Evolutionary conservation across 2,113 vertebrate genomes (phyloP).

Genomic region (Pleuronectes platessa): DNA sequence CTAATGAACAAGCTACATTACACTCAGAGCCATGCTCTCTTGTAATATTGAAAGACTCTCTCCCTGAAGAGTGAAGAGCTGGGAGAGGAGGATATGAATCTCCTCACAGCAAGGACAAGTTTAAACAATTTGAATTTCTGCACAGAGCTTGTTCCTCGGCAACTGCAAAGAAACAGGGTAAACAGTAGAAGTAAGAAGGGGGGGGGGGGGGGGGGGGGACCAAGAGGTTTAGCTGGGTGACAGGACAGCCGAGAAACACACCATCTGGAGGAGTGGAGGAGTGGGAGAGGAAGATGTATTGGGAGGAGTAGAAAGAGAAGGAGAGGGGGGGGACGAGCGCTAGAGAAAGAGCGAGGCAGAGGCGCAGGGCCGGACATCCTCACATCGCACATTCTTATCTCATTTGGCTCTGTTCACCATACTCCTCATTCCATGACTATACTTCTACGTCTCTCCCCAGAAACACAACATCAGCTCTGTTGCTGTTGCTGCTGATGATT

Average conservation of each 20-base stretch:
- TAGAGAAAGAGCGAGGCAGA: neutral
- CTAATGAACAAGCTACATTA: constrained; percentile 26
- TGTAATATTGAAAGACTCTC: constrained; percentile 30
- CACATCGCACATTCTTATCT: constrained; percentile 69
- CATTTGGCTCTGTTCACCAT: constrained; percentile 46
- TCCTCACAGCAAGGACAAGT: constrained; percentile 23
- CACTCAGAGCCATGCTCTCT: constrained; percentile 36
- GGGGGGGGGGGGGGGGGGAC: no score
- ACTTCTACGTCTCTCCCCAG: constrained; percentile 22
- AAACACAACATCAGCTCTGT: constrained; percentile 23
- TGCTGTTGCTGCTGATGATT: constrained; percentile 11
- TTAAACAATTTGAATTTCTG: constrained; percentile 60
- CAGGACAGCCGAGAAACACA: constrained; percentile 46
- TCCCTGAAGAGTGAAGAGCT: constrained; percentile 15
- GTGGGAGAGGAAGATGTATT: neutral
- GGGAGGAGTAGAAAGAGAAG: neutral
- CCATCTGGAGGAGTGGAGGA: constrained; percentile 61
- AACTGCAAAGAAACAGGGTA: constrained; percentile 55
- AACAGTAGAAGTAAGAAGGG: constrained; percentile 40
- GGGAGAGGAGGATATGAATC: neutral
- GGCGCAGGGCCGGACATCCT: constrained; percentile 53
- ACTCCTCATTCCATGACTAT: constrained; percentile 45
- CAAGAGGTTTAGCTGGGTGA: constrained; percentile 40
- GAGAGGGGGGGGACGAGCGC: neutral
- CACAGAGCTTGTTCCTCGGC: constrained; percentile 64